These are phyloP conservation scores for Gambusia holbrooki DNA, from an alignment of 2,113 vertebrate species.

Conservation along the genomic window DNA sequence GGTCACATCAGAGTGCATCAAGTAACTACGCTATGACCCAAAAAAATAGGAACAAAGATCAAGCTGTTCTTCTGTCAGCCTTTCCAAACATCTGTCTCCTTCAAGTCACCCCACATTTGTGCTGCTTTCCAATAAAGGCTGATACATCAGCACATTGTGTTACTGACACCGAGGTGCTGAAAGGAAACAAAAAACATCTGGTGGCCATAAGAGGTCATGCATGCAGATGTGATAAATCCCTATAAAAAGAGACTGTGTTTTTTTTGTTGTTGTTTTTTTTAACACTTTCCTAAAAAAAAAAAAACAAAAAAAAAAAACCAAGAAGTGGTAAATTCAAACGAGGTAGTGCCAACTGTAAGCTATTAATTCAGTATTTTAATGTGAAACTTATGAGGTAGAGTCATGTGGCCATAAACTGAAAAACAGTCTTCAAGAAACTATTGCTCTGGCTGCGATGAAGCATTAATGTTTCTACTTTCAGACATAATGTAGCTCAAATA, in stretches of 20 bases:
- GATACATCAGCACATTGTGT: constrained; percentile 20
- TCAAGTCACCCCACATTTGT: constrained; percentile 3
- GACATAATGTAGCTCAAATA: not conserved
- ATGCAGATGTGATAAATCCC: constrained; percentile 17
- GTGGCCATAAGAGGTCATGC: constrained; percentile 6
- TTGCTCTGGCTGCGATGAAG: not conserved
- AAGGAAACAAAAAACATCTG: constrained; percentile 21
- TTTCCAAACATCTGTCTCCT: constrained; percentile 17
- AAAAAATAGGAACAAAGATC: not conserved
- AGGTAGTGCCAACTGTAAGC: not conserved
- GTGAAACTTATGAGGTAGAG: not conserved
- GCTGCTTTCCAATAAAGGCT: constrained; percentile 18
- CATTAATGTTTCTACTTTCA: not conserved
- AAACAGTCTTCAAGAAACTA: not conserved
- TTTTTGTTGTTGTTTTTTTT: not conserved
- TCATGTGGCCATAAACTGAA: not conserved
- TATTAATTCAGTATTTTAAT: not conserved
- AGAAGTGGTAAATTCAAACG: not conserved
- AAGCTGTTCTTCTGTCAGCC: constrained; percentile 2
- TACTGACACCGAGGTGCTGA: not conserved
- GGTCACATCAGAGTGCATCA: not conserved
- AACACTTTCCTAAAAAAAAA: not conserved
- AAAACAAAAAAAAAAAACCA: not conserved
- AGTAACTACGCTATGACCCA: not conserved
- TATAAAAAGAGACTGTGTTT: not conserved